Evolutionary conservation across 1,140 invertebrate genomes (phyloP).

Genomic region (Venturia canescens): DNA sequence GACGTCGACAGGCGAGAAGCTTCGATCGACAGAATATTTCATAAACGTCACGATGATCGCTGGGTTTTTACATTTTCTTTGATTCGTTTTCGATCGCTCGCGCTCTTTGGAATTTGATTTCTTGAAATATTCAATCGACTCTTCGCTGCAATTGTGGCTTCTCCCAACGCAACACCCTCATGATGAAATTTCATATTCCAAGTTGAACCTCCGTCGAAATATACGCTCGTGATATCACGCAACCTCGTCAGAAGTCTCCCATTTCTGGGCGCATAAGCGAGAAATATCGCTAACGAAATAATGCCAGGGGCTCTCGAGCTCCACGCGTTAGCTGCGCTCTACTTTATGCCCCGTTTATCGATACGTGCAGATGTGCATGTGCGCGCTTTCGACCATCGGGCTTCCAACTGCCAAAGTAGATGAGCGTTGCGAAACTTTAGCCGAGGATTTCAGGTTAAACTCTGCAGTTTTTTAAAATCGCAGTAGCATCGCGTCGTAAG

Average conservation of each 20-base stretch:
- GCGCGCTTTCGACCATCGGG: constrained; percentile 2
- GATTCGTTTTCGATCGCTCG: too few species aligned
- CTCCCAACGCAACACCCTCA: too few species aligned
- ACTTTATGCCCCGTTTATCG: constrained; percentile 53
- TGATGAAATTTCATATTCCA: too few species aligned
- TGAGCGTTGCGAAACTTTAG: background rate
- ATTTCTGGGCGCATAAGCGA: constrained; percentile 14
- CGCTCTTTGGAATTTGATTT: too few species aligned
- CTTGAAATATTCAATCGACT: too few species aligned
- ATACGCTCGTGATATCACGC: background rate
- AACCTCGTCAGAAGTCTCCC: constrained; percentile 10
- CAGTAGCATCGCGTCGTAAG: background rate
- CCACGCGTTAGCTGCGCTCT: constrained; percentile 60
- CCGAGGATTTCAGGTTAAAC: background rate
- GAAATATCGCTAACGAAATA: constrained; percentile 45
- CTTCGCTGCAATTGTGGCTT: too few species aligned
- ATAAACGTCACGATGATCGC: too few species aligned
- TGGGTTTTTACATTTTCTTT: too few species aligned
- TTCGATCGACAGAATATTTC: too few species aligned
- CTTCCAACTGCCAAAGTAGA: constrained; percentile 1
- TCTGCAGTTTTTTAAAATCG: background rate
- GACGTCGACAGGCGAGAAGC: too few species aligned
- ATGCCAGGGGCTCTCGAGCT: constrained; percentile 31
- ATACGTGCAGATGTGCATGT: constrained; percentile 3
- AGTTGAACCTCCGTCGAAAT: background rate